These are phyloP conservation scores for Chironomus riparius DNA, from an alignment of 2,888 invertebrate genomes.

Conservation along the genomic window DNA sequence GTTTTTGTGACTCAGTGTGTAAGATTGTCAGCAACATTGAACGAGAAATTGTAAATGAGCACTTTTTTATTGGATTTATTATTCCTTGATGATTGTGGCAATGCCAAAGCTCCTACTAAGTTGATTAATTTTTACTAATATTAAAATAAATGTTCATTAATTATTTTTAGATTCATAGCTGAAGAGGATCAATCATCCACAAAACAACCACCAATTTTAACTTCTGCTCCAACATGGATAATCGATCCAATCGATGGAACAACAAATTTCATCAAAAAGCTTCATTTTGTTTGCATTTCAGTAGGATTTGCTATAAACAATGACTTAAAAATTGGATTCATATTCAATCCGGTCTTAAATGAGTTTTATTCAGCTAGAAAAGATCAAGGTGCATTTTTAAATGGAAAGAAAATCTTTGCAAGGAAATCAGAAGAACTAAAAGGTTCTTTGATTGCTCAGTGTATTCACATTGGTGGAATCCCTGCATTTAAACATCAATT, in stretches of 20 bases:
- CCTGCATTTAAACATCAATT: slow-evolving; percentile 36
- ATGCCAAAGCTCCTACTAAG: too few species aligned
- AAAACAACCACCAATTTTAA: slow-evolving; percentile 45
- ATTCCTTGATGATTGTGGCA: too few species aligned
- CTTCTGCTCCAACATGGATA: slow-evolving; percentile 72
- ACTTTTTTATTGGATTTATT: too few species aligned
- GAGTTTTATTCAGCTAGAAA: slow-evolving; percentile 61
- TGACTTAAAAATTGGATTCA: slow-evolving; percentile 55
- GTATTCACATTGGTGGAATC: slow-evolving; percentile 38
- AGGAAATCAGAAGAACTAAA: slow-evolving; percentile 45
- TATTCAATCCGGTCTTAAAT: slow-evolving; percentile 62
- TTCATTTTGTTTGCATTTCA: slow-evolving; percentile 59
- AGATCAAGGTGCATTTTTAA: slow-evolving; percentile 66
- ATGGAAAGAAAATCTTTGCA: slow-evolving; percentile 51
- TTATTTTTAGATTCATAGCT: slow-evolving; percentile 58
- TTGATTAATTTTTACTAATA: too few species aligned
- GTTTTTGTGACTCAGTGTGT: too few species aligned
- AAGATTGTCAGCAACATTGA: too few species aligned
- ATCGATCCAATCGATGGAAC: slow-evolving; percentile 85
- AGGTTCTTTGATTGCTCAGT: slow-evolving; percentile 40
- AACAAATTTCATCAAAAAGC: slow-evolving; percentile 65
- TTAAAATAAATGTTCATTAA: too few species aligned
- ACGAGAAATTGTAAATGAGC: too few species aligned
- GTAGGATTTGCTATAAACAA: slow-evolving; percentile 52
- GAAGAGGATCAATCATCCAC: slow-evolving; percentile 55